Percentiles rank a stretch among this genome's conserved stretches.
Conservation (phyloP, 2,113 vertebrate genomes). For the Protobothrops flavoviridis region DNA sequence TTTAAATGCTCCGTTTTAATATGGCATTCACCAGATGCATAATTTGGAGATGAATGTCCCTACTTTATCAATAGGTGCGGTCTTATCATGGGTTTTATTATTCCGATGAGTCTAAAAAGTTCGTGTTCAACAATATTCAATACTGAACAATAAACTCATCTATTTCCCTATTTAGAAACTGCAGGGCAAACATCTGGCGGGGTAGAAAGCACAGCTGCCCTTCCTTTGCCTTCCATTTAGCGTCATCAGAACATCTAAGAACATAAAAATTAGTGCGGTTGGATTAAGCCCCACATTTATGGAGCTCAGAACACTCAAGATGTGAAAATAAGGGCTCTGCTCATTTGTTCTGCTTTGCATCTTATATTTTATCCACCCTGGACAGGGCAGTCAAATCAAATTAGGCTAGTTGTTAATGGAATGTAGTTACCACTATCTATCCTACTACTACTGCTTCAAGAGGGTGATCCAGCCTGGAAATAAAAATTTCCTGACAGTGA, state of each 20-base stretch:
- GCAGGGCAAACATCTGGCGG: not conserved
- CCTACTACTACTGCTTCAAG: not conserved
- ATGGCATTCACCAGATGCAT: not conserved
- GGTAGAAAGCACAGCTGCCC: no score
- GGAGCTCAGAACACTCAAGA: not conserved
- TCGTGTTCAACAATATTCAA: not conserved
- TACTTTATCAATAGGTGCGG: conserved; percentile 11
- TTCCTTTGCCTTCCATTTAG: not conserved
- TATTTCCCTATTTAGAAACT: not conserved
- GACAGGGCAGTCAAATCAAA: not conserved
- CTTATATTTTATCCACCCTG: not conserved
- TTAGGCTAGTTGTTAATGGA: not conserved
- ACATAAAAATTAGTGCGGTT: not conserved
- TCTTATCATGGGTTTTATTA: not conserved
- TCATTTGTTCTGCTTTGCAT: not conserved
- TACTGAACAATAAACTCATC: not conserved
- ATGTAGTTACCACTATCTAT: not conserved
- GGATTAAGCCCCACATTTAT: not conserved
- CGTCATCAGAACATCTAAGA: not conserved
- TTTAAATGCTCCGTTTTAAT: conserved; percentile 25
- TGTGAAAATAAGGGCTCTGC: not conserved
- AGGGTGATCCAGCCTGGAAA: no score
- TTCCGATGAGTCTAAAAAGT: not conserved
- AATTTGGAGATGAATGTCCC: not conserved
- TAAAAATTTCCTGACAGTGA: no score